These are phyloP conservation scores for Leptarthrus brevirostris DNA, from an alignment of 2,888 invertebrate genomes.

Conservation along the genomic window DNA sequence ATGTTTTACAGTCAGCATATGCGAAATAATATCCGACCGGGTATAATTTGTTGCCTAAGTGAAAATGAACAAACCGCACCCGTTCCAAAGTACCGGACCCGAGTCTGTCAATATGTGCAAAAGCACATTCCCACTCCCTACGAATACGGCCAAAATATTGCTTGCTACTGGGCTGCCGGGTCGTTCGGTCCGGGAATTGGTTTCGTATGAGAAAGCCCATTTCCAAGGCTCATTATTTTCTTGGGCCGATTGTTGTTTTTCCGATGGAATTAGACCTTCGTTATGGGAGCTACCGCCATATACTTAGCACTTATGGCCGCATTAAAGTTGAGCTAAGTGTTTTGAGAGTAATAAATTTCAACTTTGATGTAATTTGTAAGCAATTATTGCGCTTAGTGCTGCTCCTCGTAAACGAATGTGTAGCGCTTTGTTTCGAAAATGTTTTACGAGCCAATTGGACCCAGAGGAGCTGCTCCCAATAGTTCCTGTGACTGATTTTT, in stretches of 20 bases:
- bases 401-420: not conserved
- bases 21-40: conserved; percentile 46
- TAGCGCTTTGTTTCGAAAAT: not conserved
- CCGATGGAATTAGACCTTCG: conserved; percentile 46
- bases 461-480: not conserved
- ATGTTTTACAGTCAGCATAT: conserved; percentile 45
- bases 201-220: conserved; percentile 44
- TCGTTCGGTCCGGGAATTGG: conserved; percentile 41
- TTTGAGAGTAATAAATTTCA: conserved; percentile 46
- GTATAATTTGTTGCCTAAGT: conserved; percentile 43
- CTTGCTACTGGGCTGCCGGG: conserved; percentile 7
- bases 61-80: conserved; percentile 49
- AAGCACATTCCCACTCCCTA: not conserved
- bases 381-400: conserved; percentile 7
- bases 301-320: conserved; percentile 46
- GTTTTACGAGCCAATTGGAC: not conserved
- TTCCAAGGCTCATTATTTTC: conserved; percentile 51
- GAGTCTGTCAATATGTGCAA: conserved; percentile 33
- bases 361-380: conserved; percentile 50
- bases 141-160: not conserved
- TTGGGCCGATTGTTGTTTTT: conserved; percentile 51
- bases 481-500: no score
- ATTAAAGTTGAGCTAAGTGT: conserved; percentile 48
- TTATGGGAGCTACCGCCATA: conserved; percentile 32
- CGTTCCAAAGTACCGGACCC: conserved; percentile 6